Evolutionary conservation across 1,140 invertebrate species (phyloP), one percentile per base, ranked within the genome.

Genomic region (Ganaspis sp.): DNA sequence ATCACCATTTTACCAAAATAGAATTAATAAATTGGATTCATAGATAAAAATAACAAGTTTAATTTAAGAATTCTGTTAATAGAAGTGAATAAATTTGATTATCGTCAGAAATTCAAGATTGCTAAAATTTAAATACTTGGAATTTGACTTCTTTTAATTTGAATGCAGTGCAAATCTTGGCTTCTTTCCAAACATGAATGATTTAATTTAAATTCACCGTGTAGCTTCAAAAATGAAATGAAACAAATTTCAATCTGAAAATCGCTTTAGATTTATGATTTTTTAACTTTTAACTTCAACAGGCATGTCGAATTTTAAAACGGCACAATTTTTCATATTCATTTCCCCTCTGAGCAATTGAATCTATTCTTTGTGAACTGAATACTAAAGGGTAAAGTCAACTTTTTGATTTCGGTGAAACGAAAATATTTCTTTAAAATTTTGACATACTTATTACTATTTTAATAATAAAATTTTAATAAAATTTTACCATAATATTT

Each of bases 171-270:
- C 5, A 49, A 17, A 49, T 49, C 45, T 49, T 49, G 45, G 45
- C 45, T n/a, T 17, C n/a, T 49, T 17, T 49, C 45, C 45, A 49
- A n/a, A 49, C 4, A 4, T 17, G 15, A 49, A 49, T 49, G 12
- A 49, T 49, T 49, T 49, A 12, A 45, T 49, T 49, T 49, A 49
- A 49, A 49, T 49, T 49, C 45, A 49, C 45, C 17, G 45, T 49
- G 45, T n/a, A 49, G 1, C 12, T 15, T 49, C n/a, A 49, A 49
- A 49, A 49, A 17, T 49, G 45, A 49, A 49, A 49, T n/a, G 45
- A 49, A 15, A 49, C 45, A 49, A 49, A 49, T 49, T 49, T 49
- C 17, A 49, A 49, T 49, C 45, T 49, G 45, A 49, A 15, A 49
- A 8, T 5, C 45, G 17, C 17, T 49, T 49, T 17, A 49, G 17